These are phyloP conservation scores for Halesus radiatus DNA, from an alignment of 1,140 invertebrate species.

Conservation along the genomic window DNA sequence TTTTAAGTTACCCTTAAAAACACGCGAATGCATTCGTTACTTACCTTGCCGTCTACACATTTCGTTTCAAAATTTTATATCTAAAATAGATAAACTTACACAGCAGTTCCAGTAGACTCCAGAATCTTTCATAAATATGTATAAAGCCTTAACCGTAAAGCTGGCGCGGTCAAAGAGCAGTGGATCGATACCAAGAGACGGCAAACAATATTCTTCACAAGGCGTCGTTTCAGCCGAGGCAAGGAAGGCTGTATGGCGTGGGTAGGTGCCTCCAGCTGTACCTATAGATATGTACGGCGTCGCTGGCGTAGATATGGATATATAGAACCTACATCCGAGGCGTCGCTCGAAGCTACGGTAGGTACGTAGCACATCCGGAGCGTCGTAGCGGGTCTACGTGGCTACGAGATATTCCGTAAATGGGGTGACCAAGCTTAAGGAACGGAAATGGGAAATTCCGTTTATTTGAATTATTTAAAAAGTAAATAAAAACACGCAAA, in stretches of 20 bases:
- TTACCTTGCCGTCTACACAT: no score
- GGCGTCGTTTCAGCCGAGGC: not conserved
- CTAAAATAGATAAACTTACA: no score
- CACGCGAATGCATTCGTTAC: no score
- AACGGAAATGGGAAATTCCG: no score
- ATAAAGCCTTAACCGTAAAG: not conserved
- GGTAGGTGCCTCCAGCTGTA: not conserved
- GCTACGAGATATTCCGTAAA: not conserved
- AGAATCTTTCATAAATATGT: not conserved
- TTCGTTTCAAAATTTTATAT: no score
- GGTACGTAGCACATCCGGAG: not conserved
- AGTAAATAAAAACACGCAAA: no score
- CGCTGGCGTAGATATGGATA: no score
- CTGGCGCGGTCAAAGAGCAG: conserved; percentile 3
- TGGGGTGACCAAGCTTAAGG: not conserved
- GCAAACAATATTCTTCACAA: conserved; percentile 2
- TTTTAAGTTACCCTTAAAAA: no score
- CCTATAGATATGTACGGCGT: not conserved
- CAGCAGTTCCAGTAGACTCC: no score
- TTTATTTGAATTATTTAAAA: no score
- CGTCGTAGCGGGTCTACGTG: conserved; percentile 19
- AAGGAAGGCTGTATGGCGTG: not conserved
- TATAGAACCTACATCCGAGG: not conserved
- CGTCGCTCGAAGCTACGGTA: not conserved
- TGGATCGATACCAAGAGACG: conserved; percentile 13